Percentiles rank a stretch among this genome's conserved stretches.
Conservation (phyloP, 2,888 invertebrate species). For the Pristionchus arcanus region DNA sequence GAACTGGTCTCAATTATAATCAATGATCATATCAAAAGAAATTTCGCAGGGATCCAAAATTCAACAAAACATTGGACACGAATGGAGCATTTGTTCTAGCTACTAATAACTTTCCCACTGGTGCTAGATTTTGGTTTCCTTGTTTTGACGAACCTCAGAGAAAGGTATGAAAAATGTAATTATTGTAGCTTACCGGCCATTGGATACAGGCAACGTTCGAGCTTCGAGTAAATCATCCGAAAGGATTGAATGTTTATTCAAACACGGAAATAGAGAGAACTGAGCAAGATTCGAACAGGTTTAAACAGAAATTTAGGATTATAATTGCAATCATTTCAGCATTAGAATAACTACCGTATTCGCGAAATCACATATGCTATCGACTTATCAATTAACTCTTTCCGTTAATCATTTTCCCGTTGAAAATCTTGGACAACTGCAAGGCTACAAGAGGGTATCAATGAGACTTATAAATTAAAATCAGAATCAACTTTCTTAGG, state of each 20-base stretch:
- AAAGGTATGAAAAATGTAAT: neutral
- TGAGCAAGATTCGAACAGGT: neutral
- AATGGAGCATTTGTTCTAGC: neutral
- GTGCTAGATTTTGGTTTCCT: slow-evolving; percentile 13
- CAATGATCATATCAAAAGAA: too few species aligned
- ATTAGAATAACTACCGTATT: neutral
- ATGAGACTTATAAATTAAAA: neutral
- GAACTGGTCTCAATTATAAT: slow-evolving; percentile 24
- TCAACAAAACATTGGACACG: neutral
- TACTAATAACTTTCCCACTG: neutral
- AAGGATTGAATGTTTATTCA: neutral
- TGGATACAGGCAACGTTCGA: neutral
- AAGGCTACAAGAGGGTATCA: neutral
- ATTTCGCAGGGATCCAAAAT: neutral
- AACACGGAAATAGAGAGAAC: neutral
- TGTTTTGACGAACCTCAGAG: neutral
- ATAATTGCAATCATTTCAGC: neutral
- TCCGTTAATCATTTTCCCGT: slow-evolving; percentile 1
- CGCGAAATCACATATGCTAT: neutral
- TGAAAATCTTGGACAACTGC: neutral
- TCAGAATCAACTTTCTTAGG: neutral
- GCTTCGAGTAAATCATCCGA: neutral
- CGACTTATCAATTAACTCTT: neutral
- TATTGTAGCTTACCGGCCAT: neutral
- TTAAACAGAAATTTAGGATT: neutral